Evolutionary conservation across 2,113 vertebrate species (phyloP), one percentile per base, ranked within the genome.

Genomic region (Equus quagga): DNA sequence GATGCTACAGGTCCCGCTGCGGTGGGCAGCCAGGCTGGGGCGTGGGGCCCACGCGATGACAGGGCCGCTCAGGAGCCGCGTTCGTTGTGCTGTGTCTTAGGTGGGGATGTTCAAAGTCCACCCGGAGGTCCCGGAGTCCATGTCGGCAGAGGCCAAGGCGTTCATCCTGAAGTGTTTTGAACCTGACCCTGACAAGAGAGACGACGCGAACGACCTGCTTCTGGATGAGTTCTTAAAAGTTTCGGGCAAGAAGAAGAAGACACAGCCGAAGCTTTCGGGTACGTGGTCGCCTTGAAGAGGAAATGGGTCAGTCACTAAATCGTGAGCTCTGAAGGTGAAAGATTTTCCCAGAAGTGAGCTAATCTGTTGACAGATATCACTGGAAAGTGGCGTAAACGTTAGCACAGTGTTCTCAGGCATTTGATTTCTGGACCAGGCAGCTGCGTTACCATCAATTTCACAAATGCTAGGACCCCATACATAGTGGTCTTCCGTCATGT

Each of bases 31-130:
- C 62, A 31, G 19, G 41, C 54, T 26, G 18, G 28, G 12, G 23
- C 24, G 19, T 6, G 64, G 67, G 54, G 64, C 46, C 73, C 44
- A 11, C 36, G 46, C 1, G 6, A 8, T 83, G 12, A 62, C 46
- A 23, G 23, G 51, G 51, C 79, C 44, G 73, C 51, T 91, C 70
- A 62, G 56, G 67, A 49, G 54, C 23, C 1, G 10, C 17, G 56
- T 44, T 58, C 14, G 0, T 18, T 15, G 36, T 97, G 83, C 64
- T 67, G 41, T 92, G n/a, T 89, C 46, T 96, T 90, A 99, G 99
- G 99, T 99, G 94, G 99, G 99, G 69, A 99, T 99, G 99, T 99
- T 99, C 97, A 99, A 99, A 99, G 99, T 99, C 98, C 99, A 99
- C 93, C 99, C 99, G 0, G 99, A 99, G 98, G 99, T 99, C 97